Base-by-base conservation (phyloP, 2,797 vertebrate species). In the Eremophila alpestris region DNA sequence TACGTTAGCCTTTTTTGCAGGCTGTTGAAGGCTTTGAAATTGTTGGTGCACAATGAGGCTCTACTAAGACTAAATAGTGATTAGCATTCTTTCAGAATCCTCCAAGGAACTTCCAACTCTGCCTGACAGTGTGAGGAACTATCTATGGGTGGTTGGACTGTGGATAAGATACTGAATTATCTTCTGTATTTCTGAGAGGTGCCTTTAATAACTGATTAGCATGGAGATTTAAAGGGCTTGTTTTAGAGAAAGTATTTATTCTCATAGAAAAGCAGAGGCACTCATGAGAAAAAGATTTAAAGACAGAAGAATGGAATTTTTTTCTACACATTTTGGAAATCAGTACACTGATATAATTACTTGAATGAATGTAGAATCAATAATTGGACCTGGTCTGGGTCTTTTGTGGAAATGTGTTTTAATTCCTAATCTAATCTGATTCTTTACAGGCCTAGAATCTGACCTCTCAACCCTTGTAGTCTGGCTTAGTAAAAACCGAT, bases 401-500 rank as follows among this genome's bases (percentile, higher is more conserved):
- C 69, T 90, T 92, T 70, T 78, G 30, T 84, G n/a, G 63, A 79
- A 77, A 45, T 79, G 75, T 93, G 22, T 97, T 95, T 88, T 97
- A 95, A 98, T 96, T 92, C 58, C 84, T n/a, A 52, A 54, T 91
- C 89, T 96, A 51, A 83, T 97, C 54, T 97, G 81, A 93, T 97
- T 97, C 90, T 96, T 97, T 87, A 64, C 97, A 99, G 99, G 99
- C 90, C 97, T 99, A 96, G 99, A 99, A 95, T 98, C 99, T 34
- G 99, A 99, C 80, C 98, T 99, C 81, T 98, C 99, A 81, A 99
- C 99, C 41, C 98, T 99, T 95, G 98, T 99, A 92, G 98, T 99
- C 81, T 99, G 99, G 99, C 98, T 99, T 93, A 98, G 99, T 97
- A 99, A 99, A 98, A 99, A 99, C 97, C 98, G 99, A 91, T 99